These are phyloP conservation scores for Cottus gobio DNA, from an alignment of 2,113 vertebrate genomes.

Conservation along the genomic window DNA sequence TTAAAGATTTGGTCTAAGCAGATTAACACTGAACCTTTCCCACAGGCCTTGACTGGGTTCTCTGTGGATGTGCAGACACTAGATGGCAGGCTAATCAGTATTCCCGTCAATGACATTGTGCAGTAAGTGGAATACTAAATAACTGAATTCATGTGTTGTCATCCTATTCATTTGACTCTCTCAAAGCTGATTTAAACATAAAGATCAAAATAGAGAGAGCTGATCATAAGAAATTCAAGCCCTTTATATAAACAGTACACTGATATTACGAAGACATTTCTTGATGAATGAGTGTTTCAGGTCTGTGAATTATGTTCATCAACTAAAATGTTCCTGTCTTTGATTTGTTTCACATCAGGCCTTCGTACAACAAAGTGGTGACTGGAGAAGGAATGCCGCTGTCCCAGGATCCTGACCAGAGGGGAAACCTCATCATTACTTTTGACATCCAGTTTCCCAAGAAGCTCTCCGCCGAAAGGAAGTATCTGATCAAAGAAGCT, in stretches of 20 bases:
- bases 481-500: conserved; percentile 83
- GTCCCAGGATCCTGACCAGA: conserved; percentile 75
- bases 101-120: conserved; percentile 93
- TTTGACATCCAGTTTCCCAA: conserved; percentile 91
- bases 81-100: conserved; percentile 89
- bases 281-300: background rate
- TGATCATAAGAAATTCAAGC: background rate
- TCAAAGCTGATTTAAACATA: background rate
- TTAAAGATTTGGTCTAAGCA: background rate
- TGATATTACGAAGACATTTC: conserved; percentile 9
- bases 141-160: background rate
- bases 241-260: background rate
- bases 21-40: background rate
- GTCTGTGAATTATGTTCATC: background rate
- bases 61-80: conserved; percentile 89
- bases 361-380: conserved; percentile 89
- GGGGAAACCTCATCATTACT: conserved; percentile 89
- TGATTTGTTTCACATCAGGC: conserved; percentile 78
- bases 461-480: conserved; percentile 85
- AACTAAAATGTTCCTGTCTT: background rate
- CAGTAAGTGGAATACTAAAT: conserved; percentile 84
- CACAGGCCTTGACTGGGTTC: conserved; percentile 91
- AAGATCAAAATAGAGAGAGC: background rate
- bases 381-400: conserved; percentile 92
- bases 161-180: background rate